Percentiles rank a stretch among this genome's conserved stretches.
Conservation (phyloP, 2,888 invertebrate genomes). For the Coleophora deauratella region DNA sequence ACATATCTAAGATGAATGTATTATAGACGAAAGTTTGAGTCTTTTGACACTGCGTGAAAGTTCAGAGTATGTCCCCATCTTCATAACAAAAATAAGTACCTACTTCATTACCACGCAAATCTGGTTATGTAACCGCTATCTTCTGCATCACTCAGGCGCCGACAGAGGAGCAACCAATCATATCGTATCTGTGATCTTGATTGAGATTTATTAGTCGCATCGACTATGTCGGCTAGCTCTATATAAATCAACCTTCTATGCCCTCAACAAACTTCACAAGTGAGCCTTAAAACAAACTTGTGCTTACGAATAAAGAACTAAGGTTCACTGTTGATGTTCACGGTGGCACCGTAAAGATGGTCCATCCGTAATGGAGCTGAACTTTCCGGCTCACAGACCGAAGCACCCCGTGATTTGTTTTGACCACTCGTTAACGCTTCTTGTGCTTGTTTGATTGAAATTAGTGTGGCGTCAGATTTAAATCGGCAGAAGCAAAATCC, state of each 20-base stretch:
- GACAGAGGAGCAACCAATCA: constrained; percentile 45
- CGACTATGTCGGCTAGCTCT: constrained; percentile 39
- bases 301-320: too few relatives aligned
- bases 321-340: background rate
- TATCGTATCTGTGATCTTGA: constrained; percentile 62
- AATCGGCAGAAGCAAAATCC: too few relatives aligned
- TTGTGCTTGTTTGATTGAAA: constrained; percentile 18
- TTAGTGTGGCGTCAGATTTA: too few relatives aligned
- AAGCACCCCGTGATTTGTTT: constrained; percentile 42
- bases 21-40: too few relatives aligned
- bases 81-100: background rate
- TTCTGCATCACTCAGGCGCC: constrained; percentile 34
- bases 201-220: constrained; percentile 65
- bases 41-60: too few relatives aligned
- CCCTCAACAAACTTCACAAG: constrained; percentile 1
- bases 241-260: constrained; percentile 21
- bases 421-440: constrained; percentile 44
- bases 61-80: too few relatives aligned
- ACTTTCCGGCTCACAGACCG: constrained; percentile 31
- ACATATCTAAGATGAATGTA: too few relatives aligned
- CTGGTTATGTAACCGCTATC: constrained; percentile 23
- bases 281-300: background rate
- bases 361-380: constrained; percentile 21
- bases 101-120: constrained; percentile 19
- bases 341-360: background rate